Evolutionary conservation across 2,797 vertebrate genomes (phyloP).

Genomic region (Hapalemur alaotrensis): DNA sequence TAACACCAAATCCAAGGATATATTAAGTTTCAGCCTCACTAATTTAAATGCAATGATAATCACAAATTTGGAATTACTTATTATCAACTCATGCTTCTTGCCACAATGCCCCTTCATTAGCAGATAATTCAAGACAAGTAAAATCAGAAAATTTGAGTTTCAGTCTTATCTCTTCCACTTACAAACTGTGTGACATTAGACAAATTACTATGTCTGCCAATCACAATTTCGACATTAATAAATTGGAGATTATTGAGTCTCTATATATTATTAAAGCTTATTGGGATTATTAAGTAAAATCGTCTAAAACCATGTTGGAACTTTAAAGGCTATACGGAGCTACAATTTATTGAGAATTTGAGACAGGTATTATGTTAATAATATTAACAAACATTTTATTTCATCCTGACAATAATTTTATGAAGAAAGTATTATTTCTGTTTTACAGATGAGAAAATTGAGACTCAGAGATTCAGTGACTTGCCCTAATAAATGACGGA

Average conservation of each 20-base stretch:
- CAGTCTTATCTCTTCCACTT: neutral
- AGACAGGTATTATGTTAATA: neutral
- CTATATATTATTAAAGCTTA: neutral
- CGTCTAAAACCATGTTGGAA: neutral
- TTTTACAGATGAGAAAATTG: neutral
- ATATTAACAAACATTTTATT: neutral
- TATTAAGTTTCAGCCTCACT: neutral
- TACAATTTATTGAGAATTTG: conserved; percentile 16
- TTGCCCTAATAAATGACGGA: neutral
- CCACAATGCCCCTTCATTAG: neutral
- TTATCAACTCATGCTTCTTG: neutral
- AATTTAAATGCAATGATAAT: conserved; percentile 26
- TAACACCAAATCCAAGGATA: neutral
- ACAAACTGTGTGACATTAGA: neutral
- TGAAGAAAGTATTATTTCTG: neutral
- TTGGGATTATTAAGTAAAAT: neutral
- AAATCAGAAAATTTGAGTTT: neutral
- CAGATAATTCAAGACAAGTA: neutral
- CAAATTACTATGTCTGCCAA: neutral
- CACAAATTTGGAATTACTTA: conserved; percentile 20
- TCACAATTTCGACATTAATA: neutral
- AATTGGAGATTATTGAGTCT: neutral
- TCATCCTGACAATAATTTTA: neutral
- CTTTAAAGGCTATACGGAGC: neutral
- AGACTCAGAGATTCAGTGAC: neutral